Evolutionary conservation across 2,888 invertebrate genomes (phyloP), one percentile per base, ranked within the genome.

Genomic region (Atrina japonica): DNA sequence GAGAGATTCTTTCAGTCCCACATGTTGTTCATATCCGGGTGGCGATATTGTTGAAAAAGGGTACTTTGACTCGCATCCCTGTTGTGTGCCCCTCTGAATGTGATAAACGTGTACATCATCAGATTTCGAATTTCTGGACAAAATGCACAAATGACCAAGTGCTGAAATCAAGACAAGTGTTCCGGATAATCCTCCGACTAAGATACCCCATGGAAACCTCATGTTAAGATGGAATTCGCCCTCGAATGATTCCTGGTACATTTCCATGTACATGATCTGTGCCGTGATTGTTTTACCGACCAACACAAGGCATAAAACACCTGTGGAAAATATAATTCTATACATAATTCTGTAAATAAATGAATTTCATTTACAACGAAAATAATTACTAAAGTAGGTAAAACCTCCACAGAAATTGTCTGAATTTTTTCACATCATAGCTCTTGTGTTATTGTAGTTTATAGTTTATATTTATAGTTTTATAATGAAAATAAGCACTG

Each of bases 1-100:
- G 25, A 60, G 60, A 18, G 60, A 47, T n/a, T 45, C 47, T 14
- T 60, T 60, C n/a, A 60, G 45, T 27, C 60, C 60, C 14, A 56
- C 56, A 56, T 29, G 18, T 11, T 1, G 30, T n/a, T 56, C 40
- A 21, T 61, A 61, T 14, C 49, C 61, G 1, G 47, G 61, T 1
- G 61, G 61, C 23, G 50, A 30, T 11, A 50, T 61, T n/a, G 61
- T 61, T 5, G 61, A 21, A 35, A 11, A 50, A 3, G 30, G 3
- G n/a, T 49, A 23, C 35, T 61, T 47, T 3, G 45, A 59, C 2
- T 27, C 5, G 43, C 25, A 41, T 7, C 43, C 59, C 50, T 18
- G 21, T 29, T 27, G 45, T 7, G n/a, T 47, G 16, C 49, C 61
- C 21, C 16, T 49, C 47, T 50, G 61, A 16, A 61, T 41, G 14